Evolutionary conservation across 2,797 vertebrate genomes (phyloP).

Genomic region (Rhynchonycteris naso): DNA sequence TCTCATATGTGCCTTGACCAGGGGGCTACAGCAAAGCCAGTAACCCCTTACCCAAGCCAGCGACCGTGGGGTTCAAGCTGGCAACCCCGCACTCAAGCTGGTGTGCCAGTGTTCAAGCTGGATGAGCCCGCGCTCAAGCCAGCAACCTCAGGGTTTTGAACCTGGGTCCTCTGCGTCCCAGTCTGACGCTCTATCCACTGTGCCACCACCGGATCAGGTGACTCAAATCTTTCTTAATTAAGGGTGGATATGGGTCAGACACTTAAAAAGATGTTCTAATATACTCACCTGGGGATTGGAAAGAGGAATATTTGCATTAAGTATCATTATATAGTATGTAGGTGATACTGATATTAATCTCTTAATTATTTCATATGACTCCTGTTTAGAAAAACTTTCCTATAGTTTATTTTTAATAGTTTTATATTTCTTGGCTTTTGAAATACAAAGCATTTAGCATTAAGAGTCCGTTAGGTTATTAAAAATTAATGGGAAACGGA

Average conservation of each 20-base stretch:
- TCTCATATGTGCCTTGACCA: too few species aligned
- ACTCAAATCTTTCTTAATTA: slow-evolving; percentile 3
- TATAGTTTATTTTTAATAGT: background rate
- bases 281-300: background rate
- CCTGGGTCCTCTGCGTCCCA: too few species aligned
- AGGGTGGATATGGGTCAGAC: background rate
- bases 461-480: slow-evolving; percentile 30
- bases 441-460: slow-evolving; percentile 45
- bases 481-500: slow-evolving; percentile 31
- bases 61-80: too few species aligned
- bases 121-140: too few species aligned
- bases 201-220: too few species aligned
- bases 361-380: slow-evolving; percentile 23
- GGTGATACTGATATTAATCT: background rate
- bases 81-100: too few species aligned
- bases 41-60: too few species aligned
- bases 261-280: slow-evolving; percentile 12
- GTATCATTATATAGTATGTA: background rate
- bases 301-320: slow-evolving; percentile 25
- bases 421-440: slow-evolving; percentile 51
- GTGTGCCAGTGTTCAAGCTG: too few species aligned
- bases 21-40: too few species aligned
- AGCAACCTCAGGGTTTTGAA: too few species aligned
- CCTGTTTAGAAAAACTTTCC: background rate
- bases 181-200: too few species aligned